Conservation (phyloP, 1,140 invertebrate species). For the Saccostrea cuccullata region DNA sequence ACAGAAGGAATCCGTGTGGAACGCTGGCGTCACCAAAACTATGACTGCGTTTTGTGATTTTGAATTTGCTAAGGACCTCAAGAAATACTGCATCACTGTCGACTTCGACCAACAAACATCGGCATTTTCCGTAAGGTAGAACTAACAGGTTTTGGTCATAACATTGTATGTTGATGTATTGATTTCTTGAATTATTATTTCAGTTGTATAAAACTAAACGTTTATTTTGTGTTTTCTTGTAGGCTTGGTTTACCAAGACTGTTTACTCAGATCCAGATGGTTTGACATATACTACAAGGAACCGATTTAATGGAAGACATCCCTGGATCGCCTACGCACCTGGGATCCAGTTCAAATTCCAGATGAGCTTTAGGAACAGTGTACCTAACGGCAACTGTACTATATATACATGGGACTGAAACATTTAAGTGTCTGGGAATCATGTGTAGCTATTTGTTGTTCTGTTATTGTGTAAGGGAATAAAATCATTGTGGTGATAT, state of each 20-base stretch:
- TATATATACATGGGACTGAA: not conserved
- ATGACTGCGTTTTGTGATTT: not conserved
- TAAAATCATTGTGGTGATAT: not conserved
- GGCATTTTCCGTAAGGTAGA: not conserved
- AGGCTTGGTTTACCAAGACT: not conserved
- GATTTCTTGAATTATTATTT: not conserved
- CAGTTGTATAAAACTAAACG: not conserved
- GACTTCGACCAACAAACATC: not conserved
- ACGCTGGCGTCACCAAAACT: not conserved
- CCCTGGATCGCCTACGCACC: not conserved
- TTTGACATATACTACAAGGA: not conserved
- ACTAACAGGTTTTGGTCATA: too few species aligned
- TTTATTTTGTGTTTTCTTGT: not conserved
- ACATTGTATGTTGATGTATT: not conserved
- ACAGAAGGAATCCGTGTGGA: not conserved
- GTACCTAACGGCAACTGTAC: not conserved
- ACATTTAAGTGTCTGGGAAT: not conserved
- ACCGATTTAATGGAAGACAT: not conserved
- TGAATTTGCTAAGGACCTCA: not conserved
- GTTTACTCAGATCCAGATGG: not conserved
- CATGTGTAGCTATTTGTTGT: not conserved
- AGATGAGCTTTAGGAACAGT: not conserved
- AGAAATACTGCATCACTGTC: not conserved
- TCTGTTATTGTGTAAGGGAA: not conserved
- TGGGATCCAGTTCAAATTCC: constrained; percentile 5